Conservation (phyloP, 1,140 invertebrate genomes). For the Trichoplusia ni region DNA sequence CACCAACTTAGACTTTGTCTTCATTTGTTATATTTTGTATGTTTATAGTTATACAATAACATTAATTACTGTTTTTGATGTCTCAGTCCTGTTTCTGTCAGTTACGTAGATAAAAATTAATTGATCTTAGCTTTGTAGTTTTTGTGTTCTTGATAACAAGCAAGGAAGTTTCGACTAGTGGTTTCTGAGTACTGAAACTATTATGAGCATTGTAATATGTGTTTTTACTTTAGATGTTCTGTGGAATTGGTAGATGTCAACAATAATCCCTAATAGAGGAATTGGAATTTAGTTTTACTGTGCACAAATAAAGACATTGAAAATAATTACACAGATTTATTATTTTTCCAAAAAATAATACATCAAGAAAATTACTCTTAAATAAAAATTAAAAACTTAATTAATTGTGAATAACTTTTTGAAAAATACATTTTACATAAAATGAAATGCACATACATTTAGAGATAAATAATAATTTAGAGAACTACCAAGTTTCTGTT, state of each 20-base stretch:
- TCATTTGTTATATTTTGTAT: slow-evolving; percentile 21
- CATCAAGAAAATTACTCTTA: background rate
- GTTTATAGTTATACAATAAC: background rate
- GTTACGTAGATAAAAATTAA: too few species aligned
- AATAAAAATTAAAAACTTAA: too few species aligned
- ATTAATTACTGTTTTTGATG: slow-evolving; percentile 3
- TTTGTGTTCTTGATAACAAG: too few species aligned
- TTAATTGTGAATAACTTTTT: background rate
- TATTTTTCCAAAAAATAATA: slow-evolving; percentile 28
- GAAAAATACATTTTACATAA: too few species aligned
- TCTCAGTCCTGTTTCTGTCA: background rate
- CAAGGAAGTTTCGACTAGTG: too few species aligned
- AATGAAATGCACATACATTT: too few species aligned
- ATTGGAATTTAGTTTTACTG: slow-evolving; percentile 56
- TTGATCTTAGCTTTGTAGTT: background rate
- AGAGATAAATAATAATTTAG: too few species aligned
- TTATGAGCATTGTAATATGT: background rate
- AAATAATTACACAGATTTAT: slow-evolving; percentile 41
- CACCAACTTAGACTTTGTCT: slow-evolving; percentile 15
- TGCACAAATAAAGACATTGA: slow-evolving; percentile 69
- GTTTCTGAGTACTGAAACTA: too few species aligned
- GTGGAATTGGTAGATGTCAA: slow-evolving; percentile 41
- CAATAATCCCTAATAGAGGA: slow-evolving; percentile 48
- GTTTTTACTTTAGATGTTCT: slow-evolving; percentile 2
- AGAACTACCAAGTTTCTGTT: too few species aligned